A percentile compares a stretch with the other conserved stretches of the same genome.
Evolutionary conservation across 2,797 vertebrate genomes (phyloP).

Genomic region (Myotis myotis): DNA sequence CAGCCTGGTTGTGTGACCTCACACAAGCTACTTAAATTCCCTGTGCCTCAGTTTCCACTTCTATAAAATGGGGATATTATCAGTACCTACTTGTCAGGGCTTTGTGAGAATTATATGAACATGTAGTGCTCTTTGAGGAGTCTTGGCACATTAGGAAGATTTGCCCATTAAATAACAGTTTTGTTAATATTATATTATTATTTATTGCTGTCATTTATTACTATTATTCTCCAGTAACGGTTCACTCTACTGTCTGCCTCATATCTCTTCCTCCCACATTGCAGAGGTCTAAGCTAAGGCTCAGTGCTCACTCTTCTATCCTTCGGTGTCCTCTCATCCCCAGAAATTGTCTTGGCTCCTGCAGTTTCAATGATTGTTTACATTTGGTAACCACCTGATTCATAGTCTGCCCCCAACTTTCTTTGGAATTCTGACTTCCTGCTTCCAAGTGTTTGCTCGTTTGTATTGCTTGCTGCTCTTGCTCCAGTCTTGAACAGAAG

Average conservation of each 20-base stretch:
- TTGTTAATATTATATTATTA: not conserved
- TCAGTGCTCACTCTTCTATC: not conserved
- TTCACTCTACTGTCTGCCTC: not conserved
- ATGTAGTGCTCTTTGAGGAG: not conserved
- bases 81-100: not conserved
- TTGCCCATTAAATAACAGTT: not conserved
- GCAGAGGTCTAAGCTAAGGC: not conserved
- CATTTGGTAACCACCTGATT: not conserved
- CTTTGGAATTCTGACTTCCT: not conserved
- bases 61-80: not conserved
- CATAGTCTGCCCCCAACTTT: too few relatives aligned
- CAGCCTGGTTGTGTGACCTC: not conserved
- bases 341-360: not conserved
- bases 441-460: not conserved
- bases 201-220: not conserved
- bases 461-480: not conserved
- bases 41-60: not conserved
- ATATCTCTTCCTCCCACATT: not conserved
- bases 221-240: not conserved
- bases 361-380: not conserved
- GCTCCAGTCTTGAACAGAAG: not conserved
- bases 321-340: not conserved
- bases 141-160: not conserved
- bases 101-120: not conserved
- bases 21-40: not conserved